Evolutionary conservation across 1,140 invertebrate species (phyloP), one percentile per base, ranked within the genome.

Genomic region (Drosophila persimilis): DNA sequence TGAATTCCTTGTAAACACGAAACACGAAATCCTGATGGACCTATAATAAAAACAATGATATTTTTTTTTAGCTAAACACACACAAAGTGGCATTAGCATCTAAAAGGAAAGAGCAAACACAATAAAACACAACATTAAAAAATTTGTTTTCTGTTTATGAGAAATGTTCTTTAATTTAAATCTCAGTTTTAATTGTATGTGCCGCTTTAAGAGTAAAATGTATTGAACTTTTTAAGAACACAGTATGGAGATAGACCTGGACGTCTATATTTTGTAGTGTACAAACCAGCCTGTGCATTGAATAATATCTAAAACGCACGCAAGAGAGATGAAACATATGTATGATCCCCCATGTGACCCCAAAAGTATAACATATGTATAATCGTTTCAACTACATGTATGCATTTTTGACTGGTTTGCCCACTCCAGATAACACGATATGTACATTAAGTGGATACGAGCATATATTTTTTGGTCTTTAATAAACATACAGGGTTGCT

Each of bases 401-500:
- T 51, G 54, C 39, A 53, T 56, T 41, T 17, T 39, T 39, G 11
- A 39, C 35, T 39, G 35, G 35, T 13, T 13, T 39, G 35, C 35
- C 35, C 13, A 13, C 35, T 39, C 9, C 35, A 39, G 31, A 58
- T 8, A 26, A 24, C 26, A 15, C 31, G 54, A 64, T 74, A 57
- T 74, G 61, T 55, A 64, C 52, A 54, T 31, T 81, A 62, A 48
- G 50, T 81, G 77, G 71, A 53, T 66, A 26, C 54, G 73, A 84
- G 76, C 77, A 73, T 77, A 26, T 48, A 51, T 80, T 57, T 66
- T 85, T 84, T 80, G 62, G 59, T 77, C 77, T 52, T 83, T 78
- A 70, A 74, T 59, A 78, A 72, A 81, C 75, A 79, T 88, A 88
- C 84, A 89, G 84, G 84, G 84, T 88, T 77, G 84, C 84, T 88